phyloP scores from a whole-genome alignment of 2,888 invertebrate genomes.

The Ophion ellenae region DNA sequence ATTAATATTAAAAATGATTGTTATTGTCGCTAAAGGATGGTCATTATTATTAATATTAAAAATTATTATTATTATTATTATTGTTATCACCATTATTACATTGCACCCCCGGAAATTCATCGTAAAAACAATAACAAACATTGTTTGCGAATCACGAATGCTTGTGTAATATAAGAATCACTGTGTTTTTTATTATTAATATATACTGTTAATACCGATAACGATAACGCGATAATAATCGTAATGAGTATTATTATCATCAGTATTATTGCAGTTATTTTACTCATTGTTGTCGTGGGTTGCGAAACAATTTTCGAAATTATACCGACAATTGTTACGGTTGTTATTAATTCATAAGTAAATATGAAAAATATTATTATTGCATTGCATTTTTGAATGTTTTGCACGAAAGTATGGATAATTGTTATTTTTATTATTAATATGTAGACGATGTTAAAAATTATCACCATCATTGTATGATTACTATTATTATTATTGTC shows the following conservation, averaged over 20 bases:
- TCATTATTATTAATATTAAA: neutral
- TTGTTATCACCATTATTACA: neutral
- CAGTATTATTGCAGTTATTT: too few species aligned
- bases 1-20: neutral
- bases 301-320: too few species aligned
- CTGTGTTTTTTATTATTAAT: too few species aligned
- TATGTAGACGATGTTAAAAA: too few species aligned
- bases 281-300: neutral
- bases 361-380: too few species aligned
- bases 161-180: neutral
- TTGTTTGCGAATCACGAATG: neutral
- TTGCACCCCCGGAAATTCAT: neutral
- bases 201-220: too few species aligned
- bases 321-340: neutral
- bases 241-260: neutral
- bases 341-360: neutral
- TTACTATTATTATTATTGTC: too few species aligned
- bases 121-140: neutral
- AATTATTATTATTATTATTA: neutral
- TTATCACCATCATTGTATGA: too few species aligned
- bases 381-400: too few species aligned
- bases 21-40: too few species aligned
- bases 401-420: too few species aligned
- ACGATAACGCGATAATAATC: neutral
- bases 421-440: too few species aligned